These are phyloP conservation scores for Cheilosia soror DNA, from an alignment of 2,888 invertebrate genomes.

Conservation along the genomic window DNA sequence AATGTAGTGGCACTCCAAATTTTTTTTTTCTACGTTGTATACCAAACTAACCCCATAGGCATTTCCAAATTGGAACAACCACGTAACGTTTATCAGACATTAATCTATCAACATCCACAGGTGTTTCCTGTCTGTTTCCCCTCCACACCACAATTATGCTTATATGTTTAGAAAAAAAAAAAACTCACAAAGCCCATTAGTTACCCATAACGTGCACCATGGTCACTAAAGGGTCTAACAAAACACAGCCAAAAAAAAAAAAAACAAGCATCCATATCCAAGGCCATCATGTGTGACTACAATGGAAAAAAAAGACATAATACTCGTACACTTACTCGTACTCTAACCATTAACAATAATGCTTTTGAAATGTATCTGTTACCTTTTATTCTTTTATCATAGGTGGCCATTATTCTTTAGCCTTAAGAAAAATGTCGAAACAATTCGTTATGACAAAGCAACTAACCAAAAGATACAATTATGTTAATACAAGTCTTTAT, in stretches of 20 bases:
- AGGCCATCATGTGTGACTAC: slow-evolving; percentile 21
- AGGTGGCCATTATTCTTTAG: slow-evolving; percentile 1
- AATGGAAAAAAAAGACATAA: neutral
- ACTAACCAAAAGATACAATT: neutral
- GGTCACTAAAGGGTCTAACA: slow-evolving; percentile 36
- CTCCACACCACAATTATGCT: neutral
- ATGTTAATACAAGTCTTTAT: slow-evolving; percentile 2
- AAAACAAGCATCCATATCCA: slow-evolving; percentile 20
- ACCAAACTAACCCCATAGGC: neutral
- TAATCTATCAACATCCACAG: slow-evolving; percentile 29
- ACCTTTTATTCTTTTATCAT: neutral
- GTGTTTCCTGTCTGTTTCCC: slow-evolving; percentile 28
- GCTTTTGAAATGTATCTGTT: slow-evolving; percentile 33
- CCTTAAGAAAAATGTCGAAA: neutral
- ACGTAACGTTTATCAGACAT: slow-evolving; percentile 20
- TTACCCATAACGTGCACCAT: slow-evolving; percentile 26
- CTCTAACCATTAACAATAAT: slow-evolving; percentile 7
- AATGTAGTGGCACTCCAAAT: neutral
- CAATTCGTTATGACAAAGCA: neutral
- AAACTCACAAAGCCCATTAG: slow-evolving; percentile 35
- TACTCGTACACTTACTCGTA: neutral
- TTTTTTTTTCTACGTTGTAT: neutral
- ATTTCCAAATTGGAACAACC: slow-evolving; percentile 2
- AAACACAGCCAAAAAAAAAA: slow-evolving; percentile 14
- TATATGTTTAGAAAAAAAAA: neutral